Percentiles rank a stretch among this genome's conserved stretches.
phyloP scores from a whole-genome alignment of 2,113 vertebrate species.

The Podocnemis expansa region DNA sequence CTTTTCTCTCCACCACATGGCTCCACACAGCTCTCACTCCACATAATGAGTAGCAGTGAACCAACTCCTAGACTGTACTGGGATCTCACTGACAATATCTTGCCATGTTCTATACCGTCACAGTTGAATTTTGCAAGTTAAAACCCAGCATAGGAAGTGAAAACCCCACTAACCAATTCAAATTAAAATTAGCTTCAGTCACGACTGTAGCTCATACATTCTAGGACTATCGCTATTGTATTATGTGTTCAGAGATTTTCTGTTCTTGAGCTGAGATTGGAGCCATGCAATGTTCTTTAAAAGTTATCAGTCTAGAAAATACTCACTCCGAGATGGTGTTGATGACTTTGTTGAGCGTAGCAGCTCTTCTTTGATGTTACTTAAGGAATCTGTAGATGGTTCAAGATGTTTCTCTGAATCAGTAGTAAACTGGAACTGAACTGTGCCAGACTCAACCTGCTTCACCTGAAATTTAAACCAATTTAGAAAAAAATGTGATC shows the following conservation, averaged over 20 bases:
- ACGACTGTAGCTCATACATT: background rate
- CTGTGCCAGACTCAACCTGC: constrained; percentile 77
- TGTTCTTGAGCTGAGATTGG: background rate
- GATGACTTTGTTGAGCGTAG: constrained; percentile 66
- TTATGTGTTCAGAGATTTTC: background rate
- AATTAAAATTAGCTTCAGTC: background rate
- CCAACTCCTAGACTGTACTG: background rate
- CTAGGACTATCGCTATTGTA: background rate
- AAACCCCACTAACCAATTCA: background rate
- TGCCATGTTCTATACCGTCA: background rate
- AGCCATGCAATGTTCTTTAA: background rate
- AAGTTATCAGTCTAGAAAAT: constrained; percentile 22
- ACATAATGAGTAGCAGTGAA: background rate
- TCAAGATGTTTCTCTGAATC: constrained; percentile 65
- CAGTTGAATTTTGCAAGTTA: background rate
- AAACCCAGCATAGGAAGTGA: background rate
- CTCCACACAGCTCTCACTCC: background rate
- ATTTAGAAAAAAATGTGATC: background rate
- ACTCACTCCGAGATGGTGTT: constrained; percentile 77
- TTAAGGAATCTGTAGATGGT: constrained; percentile 16
- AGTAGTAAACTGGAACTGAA: constrained; percentile 82
- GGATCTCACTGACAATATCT: too few relatives aligned
- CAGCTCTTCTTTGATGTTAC: constrained; percentile 44
- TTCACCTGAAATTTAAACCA: constrained; percentile 58
- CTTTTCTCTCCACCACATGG: background rate